A percentile compares a stretch with the other conserved stretches of the same genome.
These are phyloP conservation scores for Macrotis lagotis DNA, from an alignment of 2,113 vertebrate genomes.

Conservation along the genomic window DNA sequence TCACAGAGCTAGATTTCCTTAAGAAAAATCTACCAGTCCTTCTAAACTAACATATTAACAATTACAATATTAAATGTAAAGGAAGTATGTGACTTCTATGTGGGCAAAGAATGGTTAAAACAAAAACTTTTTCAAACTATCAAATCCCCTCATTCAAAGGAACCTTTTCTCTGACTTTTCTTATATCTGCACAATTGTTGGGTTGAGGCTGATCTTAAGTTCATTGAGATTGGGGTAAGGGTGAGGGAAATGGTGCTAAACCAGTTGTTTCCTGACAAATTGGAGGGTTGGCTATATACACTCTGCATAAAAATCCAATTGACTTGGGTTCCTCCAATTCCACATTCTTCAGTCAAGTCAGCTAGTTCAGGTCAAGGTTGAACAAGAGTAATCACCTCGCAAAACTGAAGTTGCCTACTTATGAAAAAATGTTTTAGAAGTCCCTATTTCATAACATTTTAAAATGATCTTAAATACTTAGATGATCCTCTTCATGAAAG, in stretches of 20 bases:
- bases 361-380: conserved; percentile 57
- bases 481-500: conserved; percentile 34
- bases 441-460: conserved; percentile 24
- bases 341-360: conserved; percentile 48
- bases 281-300: conserved; percentile 23
- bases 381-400: conserved; percentile 31
- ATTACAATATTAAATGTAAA: conserved; percentile 57
- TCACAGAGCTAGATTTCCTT: conserved; percentile 24
- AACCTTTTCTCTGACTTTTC: conserved; percentile 27
- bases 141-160: conserved; percentile 33
- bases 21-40: conserved; percentile 30
- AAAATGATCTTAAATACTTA: conserved; percentile 35
- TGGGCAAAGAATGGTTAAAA: conserved; percentile 40
- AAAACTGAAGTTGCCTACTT: conserved; percentile 28
- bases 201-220: neutral
- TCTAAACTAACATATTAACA: conserved; percentile 43
- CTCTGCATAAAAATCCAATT: conserved; percentile 7
- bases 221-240: neutral
- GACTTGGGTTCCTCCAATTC: conserved; percentile 56
- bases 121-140: conserved; percentile 20
- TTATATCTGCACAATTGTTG: neutral
- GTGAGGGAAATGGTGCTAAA: conserved; percentile 22
- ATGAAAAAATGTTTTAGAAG: neutral
- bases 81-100: conserved; percentile 53
- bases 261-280: conserved; percentile 51